Conservation (phyloP, 2,113 vertebrate genomes). For the Natator depressus region DNA sequence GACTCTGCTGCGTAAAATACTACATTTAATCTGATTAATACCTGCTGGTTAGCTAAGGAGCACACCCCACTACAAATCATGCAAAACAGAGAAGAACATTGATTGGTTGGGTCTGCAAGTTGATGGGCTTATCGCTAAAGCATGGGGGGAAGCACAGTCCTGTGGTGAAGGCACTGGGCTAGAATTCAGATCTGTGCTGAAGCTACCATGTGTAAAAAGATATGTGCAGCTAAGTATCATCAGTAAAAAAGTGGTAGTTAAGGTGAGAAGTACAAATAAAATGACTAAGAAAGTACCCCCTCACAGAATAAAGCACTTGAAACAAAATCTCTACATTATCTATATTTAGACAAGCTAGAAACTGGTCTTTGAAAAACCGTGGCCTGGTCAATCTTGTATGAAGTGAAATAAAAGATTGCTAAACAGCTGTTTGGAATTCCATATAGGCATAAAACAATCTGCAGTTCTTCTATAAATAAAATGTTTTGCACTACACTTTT, state of each 20-base stretch:
- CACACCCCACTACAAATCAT: not conserved
- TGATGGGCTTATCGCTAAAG: not conserved
- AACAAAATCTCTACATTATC: not conserved
- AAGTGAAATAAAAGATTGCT: not conserved
- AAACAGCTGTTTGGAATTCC: not conserved
- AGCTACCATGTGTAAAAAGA: not conserved
- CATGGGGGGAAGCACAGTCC: not conserved
- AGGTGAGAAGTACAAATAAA: not conserved
- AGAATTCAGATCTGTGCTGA: not conserved
- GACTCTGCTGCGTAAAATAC: not conserved
- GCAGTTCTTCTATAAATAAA: conserved; percentile 11
- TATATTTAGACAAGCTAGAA: not conserved
- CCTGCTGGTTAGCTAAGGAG: not conserved
- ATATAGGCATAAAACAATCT: not conserved
- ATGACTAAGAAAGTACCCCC: not conserved
- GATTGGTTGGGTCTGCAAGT: not conserved
- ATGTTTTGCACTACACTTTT: not conserved
- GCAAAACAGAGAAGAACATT: not conserved
- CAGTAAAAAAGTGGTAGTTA: not conserved
- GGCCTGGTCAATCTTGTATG: not conserved
- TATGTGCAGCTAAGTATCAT: not conserved
- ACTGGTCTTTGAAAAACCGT: not conserved
- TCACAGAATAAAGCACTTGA: not conserved
- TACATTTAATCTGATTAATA: not conserved
- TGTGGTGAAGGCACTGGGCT: not conserved